Evolutionary conservation across 2,888 invertebrate species (phyloP), one percentile per base, ranked within the genome.

Genomic region (Palloptera scutellata): DNA sequence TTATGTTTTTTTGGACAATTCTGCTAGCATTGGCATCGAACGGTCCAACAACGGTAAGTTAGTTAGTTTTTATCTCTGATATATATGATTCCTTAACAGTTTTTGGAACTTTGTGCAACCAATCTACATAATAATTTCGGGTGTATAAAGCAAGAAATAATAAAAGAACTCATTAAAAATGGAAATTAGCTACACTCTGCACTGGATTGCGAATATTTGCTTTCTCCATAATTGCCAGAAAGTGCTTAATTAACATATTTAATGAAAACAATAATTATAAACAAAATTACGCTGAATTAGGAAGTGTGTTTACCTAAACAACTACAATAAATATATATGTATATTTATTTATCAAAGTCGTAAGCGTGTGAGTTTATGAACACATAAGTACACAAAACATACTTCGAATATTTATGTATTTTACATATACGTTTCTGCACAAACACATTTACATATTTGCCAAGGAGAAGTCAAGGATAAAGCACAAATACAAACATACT

Each of bases 321-420:
- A 53, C 30, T 30, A 52, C 15, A 52, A 45, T 45, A 59, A 64
- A 52, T 64, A 59, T 64, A n/a, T n/a, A n/a, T n/a, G n/a, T n/a
- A n/a, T n/a, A n/a, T n/a, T n/a, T n/a, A 43, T 62, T 30, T 30
- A 30, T 30, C 3, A 4, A 30, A 30, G 30, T 4, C 30, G 30
- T 4, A 30, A 30, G 30, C 30, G 6, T 57, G 15, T 30, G 45
- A 57, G 17, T 51, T 19, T 55, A 57, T 57, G 40, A 48, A 57
- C 45, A 57, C 43, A 51, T 55, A 43, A 20, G 19, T 9, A 57
- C 64, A 57, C 41, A 57, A 41, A 64, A 30, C 30, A 30, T 30
- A 30, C 30, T n/a, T n/a, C n/a, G n/a, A n/a, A 30, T 30, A 30
- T 30, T 2, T 6, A 4, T 30, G 30, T 30, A 30, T 30, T n/a